Percentiles rank a stretch among this genome's conserved stretches.
phyloP scores from a whole-genome alignment of 2,888 invertebrate genomes.

The Idaea straminata region DNA sequence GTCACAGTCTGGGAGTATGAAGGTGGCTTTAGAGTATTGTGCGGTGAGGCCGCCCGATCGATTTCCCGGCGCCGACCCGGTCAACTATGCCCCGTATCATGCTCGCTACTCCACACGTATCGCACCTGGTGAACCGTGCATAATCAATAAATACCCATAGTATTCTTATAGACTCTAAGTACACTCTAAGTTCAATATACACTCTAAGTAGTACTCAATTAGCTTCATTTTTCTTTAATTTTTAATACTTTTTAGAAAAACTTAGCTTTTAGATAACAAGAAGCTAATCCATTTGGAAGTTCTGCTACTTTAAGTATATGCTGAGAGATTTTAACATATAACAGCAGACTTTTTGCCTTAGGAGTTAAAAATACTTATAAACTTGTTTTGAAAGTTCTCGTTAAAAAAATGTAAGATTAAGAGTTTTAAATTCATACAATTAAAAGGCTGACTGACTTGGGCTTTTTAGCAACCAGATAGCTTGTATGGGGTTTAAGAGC shows the following conservation, averaged over 20 bases:
- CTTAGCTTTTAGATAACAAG: no score
- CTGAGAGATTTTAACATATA: no score
- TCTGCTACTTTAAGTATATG: no score
- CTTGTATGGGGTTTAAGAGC: no score
- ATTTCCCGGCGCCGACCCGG: constrained; percentile 53
- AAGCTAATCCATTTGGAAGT: no score
- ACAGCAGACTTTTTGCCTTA: no score
- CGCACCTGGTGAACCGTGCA: constrained; percentile 24
- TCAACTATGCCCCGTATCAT: constrained; percentile 32
- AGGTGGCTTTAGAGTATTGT: constrained; percentile 16
- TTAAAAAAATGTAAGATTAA: no score
- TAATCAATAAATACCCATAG: constrained; percentile 29
- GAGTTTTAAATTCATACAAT: no score
- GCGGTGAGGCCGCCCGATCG: constrained; percentile 48
- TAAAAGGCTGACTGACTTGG: no score
- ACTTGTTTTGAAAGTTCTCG: no score
- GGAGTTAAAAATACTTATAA: no score
- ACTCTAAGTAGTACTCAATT: neutral
- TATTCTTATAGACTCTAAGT: neutral
- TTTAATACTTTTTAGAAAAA: neutral
- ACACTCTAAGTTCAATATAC: neutral
- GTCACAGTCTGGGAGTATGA: constrained; percentile 24
- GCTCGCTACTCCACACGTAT: neutral
- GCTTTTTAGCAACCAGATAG: no score
- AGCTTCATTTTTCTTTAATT: neutral